Evolutionary conservation across 2,113 vertebrate species (phyloP).

Genomic region (Tonatia bakeri): DNA sequence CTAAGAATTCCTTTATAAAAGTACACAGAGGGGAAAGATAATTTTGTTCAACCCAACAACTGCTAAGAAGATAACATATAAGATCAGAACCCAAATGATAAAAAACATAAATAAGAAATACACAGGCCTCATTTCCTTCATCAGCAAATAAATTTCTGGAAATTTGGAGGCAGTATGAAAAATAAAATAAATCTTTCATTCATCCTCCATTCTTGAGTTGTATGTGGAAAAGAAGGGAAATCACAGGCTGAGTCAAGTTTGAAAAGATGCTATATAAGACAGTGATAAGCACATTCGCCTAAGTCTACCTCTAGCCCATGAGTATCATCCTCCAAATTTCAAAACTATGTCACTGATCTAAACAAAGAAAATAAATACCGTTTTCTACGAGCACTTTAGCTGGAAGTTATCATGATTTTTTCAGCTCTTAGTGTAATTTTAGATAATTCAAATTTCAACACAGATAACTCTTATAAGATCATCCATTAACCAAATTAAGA

Average conservation of each 20-base stretch:
- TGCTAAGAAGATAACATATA: not conserved
- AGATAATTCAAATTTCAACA: conserved; percentile 26
- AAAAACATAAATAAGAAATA: conserved; percentile 44
- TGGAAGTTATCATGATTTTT: not conserved
- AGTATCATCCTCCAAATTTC: conserved; percentile 26
- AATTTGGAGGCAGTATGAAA: conserved; percentile 20
- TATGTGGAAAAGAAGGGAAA: not conserved
- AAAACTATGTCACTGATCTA: not conserved
- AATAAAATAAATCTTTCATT: not conserved
- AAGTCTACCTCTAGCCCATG: not conserved
- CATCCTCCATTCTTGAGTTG: not conserved
- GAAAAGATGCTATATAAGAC: not conserved
- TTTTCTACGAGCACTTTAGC: not conserved
- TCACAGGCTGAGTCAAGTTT: not conserved
- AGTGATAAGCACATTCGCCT: not conserved
- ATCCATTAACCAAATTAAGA: conserved; percentile 35
- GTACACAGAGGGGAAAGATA: not conserved
- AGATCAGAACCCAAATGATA: conserved; percentile 22
- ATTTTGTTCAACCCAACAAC: conserved; percentile 46
- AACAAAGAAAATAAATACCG: not conserved
- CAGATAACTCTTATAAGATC: not conserved
- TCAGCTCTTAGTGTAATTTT: conserved; percentile 27
- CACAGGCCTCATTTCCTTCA: not conserved
- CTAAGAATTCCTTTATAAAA: conserved; percentile 31
- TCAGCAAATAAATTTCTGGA: not conserved